Evolutionary conservation across 2,888 invertebrate species (phyloP), one percentile per base, ranked within the genome.

Genomic region (Thera obeliscata): DNA sequence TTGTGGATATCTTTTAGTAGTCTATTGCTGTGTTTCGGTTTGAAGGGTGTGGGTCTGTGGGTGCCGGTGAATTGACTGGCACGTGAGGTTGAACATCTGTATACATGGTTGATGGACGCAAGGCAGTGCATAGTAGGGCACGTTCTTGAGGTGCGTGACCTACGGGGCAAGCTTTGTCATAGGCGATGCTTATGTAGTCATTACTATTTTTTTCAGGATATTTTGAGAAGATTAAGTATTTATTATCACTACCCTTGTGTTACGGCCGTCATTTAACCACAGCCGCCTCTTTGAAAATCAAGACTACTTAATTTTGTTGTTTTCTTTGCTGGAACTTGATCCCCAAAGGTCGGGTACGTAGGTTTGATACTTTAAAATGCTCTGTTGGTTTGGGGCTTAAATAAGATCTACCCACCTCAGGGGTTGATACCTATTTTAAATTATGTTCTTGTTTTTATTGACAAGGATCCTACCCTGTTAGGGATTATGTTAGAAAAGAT

Each of bases 291-390:
- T 43, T 35, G 35, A 7, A 43, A 55, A 55, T n/a, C 43, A 46
- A 22, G 33, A 35, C 2, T 61, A 61, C 48, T 36, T 64, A 66
- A 67, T 64, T 61, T 70, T 59, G 56, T 69, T 61, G 22, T 70
- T 69, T 72, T 68, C 67, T 70, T 64, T 65, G 46, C 56, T 55
- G 56, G 41, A n/a, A 48, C 66, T 58, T 61, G 57, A 61, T 70
- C 62, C 64, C 62, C 48, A 66, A 68, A 70, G 58, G 61, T 66
- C 49, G 52, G 62, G 48, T 58, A 48, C 61, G 58, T 59, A 60
- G 57, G 41, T 56, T 33, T 61, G 64, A 63, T 61, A 62, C 62
- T 65, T 60, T 56, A 57, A 59, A 65, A 64, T 38, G 59, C 8
- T 56, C 56, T 55, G 60, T 54, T 61, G 61, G 57, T 66, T 61